A percentile compares a stretch with the other conserved stretches of the same genome.
Conservation (phyloP, 2,797 vertebrate genomes). For the Arvicola amphibius region DNA sequence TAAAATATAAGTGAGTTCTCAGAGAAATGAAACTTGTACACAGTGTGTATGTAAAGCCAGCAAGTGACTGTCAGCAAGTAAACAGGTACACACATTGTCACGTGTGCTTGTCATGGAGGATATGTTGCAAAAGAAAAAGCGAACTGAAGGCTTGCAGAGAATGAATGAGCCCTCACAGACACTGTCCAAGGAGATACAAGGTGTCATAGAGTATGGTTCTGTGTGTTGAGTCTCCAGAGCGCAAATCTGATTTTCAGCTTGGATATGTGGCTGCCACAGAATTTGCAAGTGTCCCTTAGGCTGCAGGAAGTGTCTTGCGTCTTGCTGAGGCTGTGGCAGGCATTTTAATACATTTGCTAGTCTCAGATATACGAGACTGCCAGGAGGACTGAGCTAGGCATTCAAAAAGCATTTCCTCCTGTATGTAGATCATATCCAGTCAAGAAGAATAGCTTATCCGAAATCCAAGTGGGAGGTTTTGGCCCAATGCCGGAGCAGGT, state of each 20-base stretch:
- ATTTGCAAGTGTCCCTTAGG: rapidly evolving
- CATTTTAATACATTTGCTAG: not conserved
- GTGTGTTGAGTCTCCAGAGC: rapidly evolving
- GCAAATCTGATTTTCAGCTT: rapidly evolving
- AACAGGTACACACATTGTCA: rapidly evolving
- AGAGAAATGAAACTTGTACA: not conserved
- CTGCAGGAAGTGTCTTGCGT: rapidly evolving
- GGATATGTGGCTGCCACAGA: not conserved
- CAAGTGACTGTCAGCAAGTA: not conserved
- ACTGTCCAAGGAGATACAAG: rapidly evolving
- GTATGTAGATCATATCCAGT: rapidly evolving
- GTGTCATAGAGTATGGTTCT: rapidly evolving
- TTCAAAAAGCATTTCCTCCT: not conserved
- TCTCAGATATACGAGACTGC: not conserved
- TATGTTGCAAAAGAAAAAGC: rapidly evolving
- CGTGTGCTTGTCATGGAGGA: rapidly evolving
- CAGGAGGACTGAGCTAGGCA: not conserved
- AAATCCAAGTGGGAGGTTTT: not conserved
- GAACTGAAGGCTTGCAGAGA: rapidly evolving
- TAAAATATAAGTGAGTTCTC: no score
- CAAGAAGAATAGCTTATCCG: not conserved
- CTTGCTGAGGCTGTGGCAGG: rapidly evolving
- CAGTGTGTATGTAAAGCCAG: not conserved
- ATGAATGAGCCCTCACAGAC: rapidly evolving
- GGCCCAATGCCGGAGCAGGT: not conserved